These are phyloP conservation scores for Apus apus DNA, from an alignment of 2,113 vertebrate species.

Conservation along the genomic window DNA sequence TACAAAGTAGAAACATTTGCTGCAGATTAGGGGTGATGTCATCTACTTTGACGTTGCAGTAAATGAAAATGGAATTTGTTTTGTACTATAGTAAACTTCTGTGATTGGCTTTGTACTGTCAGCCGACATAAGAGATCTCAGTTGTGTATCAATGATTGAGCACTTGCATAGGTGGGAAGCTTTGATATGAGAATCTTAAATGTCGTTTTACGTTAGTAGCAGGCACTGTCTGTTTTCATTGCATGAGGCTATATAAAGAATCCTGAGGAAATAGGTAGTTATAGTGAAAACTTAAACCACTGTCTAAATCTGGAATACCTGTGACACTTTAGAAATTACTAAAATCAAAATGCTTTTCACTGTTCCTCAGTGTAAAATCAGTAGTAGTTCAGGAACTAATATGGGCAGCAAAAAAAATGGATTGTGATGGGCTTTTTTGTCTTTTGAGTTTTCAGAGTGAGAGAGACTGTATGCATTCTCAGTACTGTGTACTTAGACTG, in stretches of 20 bases:
- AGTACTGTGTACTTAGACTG: neutral
- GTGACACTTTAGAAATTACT: neutral
- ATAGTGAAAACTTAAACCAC: neutral
- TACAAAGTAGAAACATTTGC: neutral
- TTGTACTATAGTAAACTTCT: neutral
- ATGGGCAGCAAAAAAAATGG: neutral
- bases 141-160: neutral
- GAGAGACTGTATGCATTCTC: neutral
- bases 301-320: neutral
- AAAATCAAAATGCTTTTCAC: neutral
- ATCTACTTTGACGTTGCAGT: neutral
- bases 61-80: neutral
- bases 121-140: rapidly evolving
- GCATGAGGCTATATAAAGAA: neutral
- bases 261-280: neutral
- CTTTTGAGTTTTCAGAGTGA: neutral
- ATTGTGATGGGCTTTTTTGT: neutral
- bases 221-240: neutral
- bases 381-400: neutral
- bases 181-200: neutral
- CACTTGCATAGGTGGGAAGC: rapidly evolving
- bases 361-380: neutral
- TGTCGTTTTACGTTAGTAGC: neutral
- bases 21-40: neutral
- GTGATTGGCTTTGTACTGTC: neutral